phyloP scores from a whole-genome alignment of 2,113 vertebrate genomes.

The Siniperca chuatsi region DNA sequence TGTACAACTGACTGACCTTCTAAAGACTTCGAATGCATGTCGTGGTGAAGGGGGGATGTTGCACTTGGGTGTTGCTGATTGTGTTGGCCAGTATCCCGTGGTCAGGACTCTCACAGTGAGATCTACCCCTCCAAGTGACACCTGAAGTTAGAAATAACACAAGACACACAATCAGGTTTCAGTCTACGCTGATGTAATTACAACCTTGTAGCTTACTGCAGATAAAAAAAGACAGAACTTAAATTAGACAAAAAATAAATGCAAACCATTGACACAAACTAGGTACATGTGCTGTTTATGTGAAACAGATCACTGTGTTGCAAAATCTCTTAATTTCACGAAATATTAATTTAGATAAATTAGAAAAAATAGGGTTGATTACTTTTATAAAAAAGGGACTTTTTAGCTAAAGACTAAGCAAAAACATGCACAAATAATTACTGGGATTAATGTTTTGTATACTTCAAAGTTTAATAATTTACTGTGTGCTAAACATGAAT shows the following conservation, averaged over 20 bases:
- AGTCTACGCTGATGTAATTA: background rate
- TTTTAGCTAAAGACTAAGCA: background rate
- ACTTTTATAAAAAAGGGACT: background rate
- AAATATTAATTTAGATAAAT: background rate
- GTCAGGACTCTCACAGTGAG: slow-evolving; percentile 97
- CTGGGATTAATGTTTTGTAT: background rate
- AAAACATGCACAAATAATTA: background rate
- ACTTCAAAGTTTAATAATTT: background rate
- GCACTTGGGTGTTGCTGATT: slow-evolving; percentile 99
- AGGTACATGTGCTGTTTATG: background rate
- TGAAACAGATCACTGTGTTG: background rate
- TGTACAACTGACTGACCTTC: slow-evolving; percentile 86
- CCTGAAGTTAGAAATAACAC: slow-evolving; percentile 79
- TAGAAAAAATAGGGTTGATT: background rate
- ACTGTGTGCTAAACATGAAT: slow-evolving; percentile 7
- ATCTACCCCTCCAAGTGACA: slow-evolving; percentile 96
- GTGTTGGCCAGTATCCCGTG: slow-evolving; percentile 98
- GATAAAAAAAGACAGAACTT: background rate
- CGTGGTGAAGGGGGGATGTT: slow-evolving; percentile 97
- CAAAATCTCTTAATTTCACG: background rate
- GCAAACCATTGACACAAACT: background rate
- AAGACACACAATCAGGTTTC: slow-evolving; percentile 5
- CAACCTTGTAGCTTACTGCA: background rate
- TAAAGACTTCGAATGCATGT: slow-evolving; percentile 98
- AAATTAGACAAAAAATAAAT: background rate